Evolutionary conservation across 2,888 invertebrate genomes (phyloP).

Genomic region (Iselma pallidipennis): DNA sequence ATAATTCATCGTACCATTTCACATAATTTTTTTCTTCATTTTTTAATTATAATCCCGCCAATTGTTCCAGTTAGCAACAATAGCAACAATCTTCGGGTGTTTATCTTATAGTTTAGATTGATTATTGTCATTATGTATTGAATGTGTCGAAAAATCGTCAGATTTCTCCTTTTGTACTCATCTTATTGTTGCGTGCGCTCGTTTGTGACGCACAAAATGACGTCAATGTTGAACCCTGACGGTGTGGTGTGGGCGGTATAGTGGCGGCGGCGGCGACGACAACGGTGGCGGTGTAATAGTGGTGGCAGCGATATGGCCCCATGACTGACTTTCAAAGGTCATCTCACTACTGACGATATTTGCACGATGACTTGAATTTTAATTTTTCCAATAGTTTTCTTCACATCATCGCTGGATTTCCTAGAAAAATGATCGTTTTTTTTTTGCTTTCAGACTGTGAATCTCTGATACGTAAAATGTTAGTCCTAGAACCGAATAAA

Average conservation of each 20-base stretch:
- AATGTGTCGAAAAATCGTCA: constrained; percentile 25
- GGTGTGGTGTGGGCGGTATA: constrained; percentile 22
- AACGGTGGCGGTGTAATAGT: too few species aligned
- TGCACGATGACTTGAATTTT: constrained; percentile 8
- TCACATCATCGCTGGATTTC: neutral
- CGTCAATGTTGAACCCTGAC: constrained; percentile 37
- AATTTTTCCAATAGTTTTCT: constrained; percentile 2
- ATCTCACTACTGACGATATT: constrained; percentile 5
- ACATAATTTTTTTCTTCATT: too few species aligned
- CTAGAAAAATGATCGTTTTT: neutral
- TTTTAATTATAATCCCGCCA: too few species aligned
- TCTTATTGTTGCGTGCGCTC: constrained; percentile 32
- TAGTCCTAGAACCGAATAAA: constrained; percentile 89
- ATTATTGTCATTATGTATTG: too few species aligned
- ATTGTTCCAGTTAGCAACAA: too few species aligned
- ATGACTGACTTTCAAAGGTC: constrained; percentile 24
- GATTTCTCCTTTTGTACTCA: constrained; percentile 25
- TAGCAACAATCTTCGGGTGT: too few species aligned
- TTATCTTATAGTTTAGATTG: too few species aligned
- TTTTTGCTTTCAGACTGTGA: constrained; percentile 78
- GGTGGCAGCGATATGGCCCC: neutral
- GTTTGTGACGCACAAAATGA: constrained; percentile 39
- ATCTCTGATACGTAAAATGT: constrained; percentile 92
- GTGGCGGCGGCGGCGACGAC: too few species aligned
- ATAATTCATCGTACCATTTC: too few species aligned